Evolutionary conservation across 2,797 vertebrate genomes (phyloP), one percentile per base, ranked within the genome.

Genomic region (Melanotaenia trifasciata): DNA sequence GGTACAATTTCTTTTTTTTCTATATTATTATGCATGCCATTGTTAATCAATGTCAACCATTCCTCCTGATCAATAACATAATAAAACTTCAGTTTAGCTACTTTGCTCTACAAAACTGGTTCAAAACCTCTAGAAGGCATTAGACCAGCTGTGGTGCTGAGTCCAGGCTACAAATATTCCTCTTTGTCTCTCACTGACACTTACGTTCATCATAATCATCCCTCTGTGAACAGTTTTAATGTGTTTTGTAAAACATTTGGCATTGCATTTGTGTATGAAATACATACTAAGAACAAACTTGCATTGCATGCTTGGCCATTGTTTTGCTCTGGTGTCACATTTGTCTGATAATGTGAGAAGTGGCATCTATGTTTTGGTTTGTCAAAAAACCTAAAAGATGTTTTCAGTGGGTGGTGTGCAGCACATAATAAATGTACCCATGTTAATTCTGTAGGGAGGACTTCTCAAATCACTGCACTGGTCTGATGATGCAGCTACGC

Each of bases 381-480:
- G 40, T 43, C 40, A 43, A 5, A 14, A 43, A 14, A 43, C 13
- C 3, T 5, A 16, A 16, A 16, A 16, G 4, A 43, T 4, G 18
- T 45, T 18, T 12, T 45, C 18, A 47, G 7, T n/a, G 20, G 45
- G 16, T n/a, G 2, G 8, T 50, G 47, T 22, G 20, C 47, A 22
- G n/a, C 6, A 9, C 14, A 5, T 47, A 47, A 30, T 18, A 51
- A 33, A 43, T 1, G 13, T 72, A 85, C 94, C 93, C 84, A 92
- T 94, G 86, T 70, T 90, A 6, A 95, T 79, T 70, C 45, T 93
- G 86, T 88, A 84, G 2, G 92, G 88, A 0, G 91, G 90, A 38
- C 93, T 95, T 63, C 91, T 92, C 66, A 90, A 65, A 30, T 80
- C 69, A 78, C 69, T 92, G 88, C 94, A 94, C 14, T 65, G 43